Evolutionary conservation across 2,797 vertebrate genomes (phyloP), one percentile per base, ranked within the genome.

Genomic region (Syngnathus rostellatus): DNA sequence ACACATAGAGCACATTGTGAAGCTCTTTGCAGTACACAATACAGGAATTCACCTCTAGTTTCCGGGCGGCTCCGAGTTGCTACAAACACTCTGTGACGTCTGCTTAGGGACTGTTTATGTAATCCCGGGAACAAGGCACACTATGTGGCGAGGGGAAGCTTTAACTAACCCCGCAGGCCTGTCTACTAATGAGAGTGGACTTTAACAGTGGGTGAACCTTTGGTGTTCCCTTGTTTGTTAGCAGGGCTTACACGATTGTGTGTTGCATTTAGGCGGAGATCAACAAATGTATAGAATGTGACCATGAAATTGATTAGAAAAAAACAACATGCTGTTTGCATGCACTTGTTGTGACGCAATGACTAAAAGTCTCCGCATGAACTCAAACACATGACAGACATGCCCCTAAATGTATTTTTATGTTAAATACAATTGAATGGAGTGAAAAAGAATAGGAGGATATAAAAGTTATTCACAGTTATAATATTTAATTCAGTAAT

Each of bases 11-110:
- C 67, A 79, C 72, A 67, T 77, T 75, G 74, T 80, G 73, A 82
- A 64, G 69, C 81, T 72, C 75, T 19, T 48, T 53, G 74, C 7
- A 17, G 70, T 58, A 74, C 73, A 86, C 81, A 81, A 81, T 70
- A 14, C 55, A 37, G 77, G 77, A 67, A 76, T 83, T 83, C 83
- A 72, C 73, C 16, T 65, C 67, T 9, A 72, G 25, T 57, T 57
- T 31, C 68, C 65, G 68, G 45, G 25, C 70, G 8, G 72, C 76
- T 75, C 66, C 45, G 64, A 73, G 74, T 77, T 68, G 82, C 78
- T 81, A 84, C 79, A 82, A 83, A 78, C 74, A 79, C 77, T 65
- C 71, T 77, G 80, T 76, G 84, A 82, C 77, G 79, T 78, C 83
- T 82, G 83, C 83, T 83, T 61, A 80, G 75, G 68, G 71, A 80